phyloP scores from a whole-genome alignment of 1,140 invertebrate species.

The Macrosteles quadrilineatus region DNA sequence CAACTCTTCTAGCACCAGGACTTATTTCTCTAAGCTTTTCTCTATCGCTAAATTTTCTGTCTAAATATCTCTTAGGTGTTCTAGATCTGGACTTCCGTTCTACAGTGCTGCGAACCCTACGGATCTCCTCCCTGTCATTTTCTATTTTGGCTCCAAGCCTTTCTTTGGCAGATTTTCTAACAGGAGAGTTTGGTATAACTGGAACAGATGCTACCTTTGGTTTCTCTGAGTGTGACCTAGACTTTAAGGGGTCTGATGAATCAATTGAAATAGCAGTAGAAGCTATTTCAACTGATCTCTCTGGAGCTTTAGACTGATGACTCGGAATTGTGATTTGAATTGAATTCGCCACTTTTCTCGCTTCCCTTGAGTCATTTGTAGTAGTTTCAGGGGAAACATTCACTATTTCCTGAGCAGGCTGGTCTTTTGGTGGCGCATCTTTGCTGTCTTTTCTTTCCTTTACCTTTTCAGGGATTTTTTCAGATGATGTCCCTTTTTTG shows the following conservation, averaged over 20 bases:
- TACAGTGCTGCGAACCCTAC: conserved; percentile 33
- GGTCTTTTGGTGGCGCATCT: conserved; percentile 6
- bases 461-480: conserved; percentile 30
- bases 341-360: conserved; percentile 37
- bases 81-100: conserved; percentile 34
- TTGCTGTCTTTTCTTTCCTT: conserved; percentile 33
- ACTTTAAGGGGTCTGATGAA: conserved; percentile 8
- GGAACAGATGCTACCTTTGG: background rate
- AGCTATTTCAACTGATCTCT: conserved; percentile 17
- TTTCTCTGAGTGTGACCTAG: background rate
- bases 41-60: conserved; percentile 11
- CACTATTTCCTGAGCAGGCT: background rate
- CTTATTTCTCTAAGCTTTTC: conserved; percentile 32
- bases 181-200: conserved; percentile 27
- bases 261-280: conserved; percentile 18
- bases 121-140: background rate
- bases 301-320: conserved; percentile 15
- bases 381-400: conserved; percentile 13
- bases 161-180: conserved; percentile 44
- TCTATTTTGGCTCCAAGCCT: conserved; percentile 44
- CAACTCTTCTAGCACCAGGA: conserved; percentile 20
- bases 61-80: conserved; percentile 31
- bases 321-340: conserved; percentile 39
- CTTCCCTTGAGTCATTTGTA: conserved; percentile 34
- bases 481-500: conserved; percentile 30